Percentiles rank a stretch among this genome's conserved stretches.
Conservation (phyloP, 2,113 vertebrate species). For the Ammodramus savannarum region DNA sequence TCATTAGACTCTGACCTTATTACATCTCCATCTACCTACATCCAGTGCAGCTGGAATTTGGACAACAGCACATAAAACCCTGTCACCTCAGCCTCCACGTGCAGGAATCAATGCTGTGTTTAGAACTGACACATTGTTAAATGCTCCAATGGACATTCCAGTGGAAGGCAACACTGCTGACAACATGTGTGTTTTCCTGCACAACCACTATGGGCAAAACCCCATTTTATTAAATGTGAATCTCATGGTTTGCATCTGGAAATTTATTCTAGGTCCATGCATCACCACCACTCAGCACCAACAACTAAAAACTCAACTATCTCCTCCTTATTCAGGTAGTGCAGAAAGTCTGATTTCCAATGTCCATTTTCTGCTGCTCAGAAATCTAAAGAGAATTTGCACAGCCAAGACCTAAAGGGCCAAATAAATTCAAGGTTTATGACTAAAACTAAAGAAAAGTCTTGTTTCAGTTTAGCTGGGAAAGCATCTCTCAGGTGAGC, state of each 20-base stretch:
- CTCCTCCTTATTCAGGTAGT: background rate
- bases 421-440: background rate
- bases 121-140: background rate
- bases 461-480: background rate
- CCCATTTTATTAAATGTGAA: background rate
- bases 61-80: background rate
- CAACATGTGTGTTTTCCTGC: rapidly evolving
- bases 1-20: background rate
- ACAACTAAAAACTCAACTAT: background rate
- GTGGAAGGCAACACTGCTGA: background rate
- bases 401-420: background rate
- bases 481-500: background rate
- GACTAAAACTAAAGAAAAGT: background rate
- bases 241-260: background rate
- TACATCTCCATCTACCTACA: background rate
- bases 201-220: background rate
- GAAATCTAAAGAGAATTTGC: background rate
- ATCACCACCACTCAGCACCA: background rate
- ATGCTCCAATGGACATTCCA: background rate
- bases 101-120: background rate
- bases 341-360: background rate
- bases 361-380: background rate
- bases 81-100: rapidly evolving
- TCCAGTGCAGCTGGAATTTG: background rate
- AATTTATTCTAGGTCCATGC: background rate